Percentiles rank a stretch among this genome's conserved stretches.
phyloP scores from a whole-genome alignment of 2,888 invertebrate genomes.

The Hofmannophila pseudospretella region DNA sequence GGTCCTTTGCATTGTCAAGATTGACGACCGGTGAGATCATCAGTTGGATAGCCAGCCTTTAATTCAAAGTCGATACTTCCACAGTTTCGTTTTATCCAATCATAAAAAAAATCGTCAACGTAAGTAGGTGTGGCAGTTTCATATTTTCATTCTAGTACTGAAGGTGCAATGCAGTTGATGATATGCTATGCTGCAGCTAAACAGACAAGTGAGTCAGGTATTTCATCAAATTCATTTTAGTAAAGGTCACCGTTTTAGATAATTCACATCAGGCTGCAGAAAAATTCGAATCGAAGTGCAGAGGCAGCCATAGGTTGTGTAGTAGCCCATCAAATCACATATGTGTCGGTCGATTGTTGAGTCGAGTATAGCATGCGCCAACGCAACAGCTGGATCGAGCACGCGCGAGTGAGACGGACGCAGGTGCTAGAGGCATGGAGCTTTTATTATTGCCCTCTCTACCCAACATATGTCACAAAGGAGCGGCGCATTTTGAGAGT shows the following conservation, averaged over 20 bases:
- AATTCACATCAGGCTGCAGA: neutral
- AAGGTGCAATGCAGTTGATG: too few relatives aligned
- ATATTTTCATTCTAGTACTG: too few relatives aligned
- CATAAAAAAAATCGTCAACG: slow-evolving; percentile 18
- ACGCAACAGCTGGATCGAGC: slow-evolving; percentile 49
- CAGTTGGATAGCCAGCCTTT: slow-evolving; percentile 48
- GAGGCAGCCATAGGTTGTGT: neutral
- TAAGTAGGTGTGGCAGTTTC: too few relatives aligned
- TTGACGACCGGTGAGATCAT: slow-evolving; percentile 74
- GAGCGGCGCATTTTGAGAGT: slow-evolving; percentile 17
- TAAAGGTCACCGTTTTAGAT: too few relatives aligned
- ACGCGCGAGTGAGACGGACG: slow-evolving; percentile 69
- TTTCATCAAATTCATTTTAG: too few relatives aligned
- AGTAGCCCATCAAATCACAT: neutral
- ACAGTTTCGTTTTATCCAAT: slow-evolving; percentile 24
- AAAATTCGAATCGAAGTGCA: neutral
- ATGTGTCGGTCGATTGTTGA: neutral
- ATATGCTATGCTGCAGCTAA: too few relatives aligned
- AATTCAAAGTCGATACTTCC: slow-evolving; percentile 44
- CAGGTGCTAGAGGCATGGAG: slow-evolving; percentile 57
- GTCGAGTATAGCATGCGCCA: slow-evolving; percentile 25
- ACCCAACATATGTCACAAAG: slow-evolving; percentile 43
- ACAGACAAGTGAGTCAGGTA: too few relatives aligned
- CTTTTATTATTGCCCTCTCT: slow-evolving; percentile 40
- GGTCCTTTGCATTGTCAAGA: slow-evolving; percentile 72